Evolutionary conservation across 2,888 invertebrate genomes (phyloP).

Genomic region (Rhingia rostrata): DNA sequence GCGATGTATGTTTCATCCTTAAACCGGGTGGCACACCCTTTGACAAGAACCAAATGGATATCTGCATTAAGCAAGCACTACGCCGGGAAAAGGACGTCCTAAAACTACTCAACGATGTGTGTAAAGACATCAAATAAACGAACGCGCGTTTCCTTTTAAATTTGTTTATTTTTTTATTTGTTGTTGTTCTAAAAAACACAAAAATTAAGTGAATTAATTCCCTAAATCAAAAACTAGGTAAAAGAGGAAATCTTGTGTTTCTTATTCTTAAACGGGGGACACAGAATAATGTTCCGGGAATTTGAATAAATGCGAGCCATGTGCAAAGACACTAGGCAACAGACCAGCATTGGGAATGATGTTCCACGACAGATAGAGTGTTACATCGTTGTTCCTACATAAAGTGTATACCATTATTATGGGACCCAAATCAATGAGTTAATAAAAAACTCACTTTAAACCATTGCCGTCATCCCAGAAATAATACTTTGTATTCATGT

Average conservation of each 20-base stretch:
- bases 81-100: conserved; percentile 84
- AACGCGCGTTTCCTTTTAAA: conserved; percentile 15
- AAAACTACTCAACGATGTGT: conserved; percentile 69
- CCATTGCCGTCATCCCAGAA: conserved; percentile 99
- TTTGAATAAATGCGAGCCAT: conserved; percentile 92
- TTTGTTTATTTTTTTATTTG: conserved; percentile 56
- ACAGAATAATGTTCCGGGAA: conserved; percentile 95
- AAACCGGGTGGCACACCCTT: conserved; percentile 90
- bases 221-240: conserved; percentile 34
- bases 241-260: conserved; percentile 26
- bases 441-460: conserved; percentile 87
- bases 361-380: conserved; percentile 97
- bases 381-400: conserved; percentile 95
- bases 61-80: conserved; percentile 86
- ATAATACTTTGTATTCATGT: conserved; percentile 98
- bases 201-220: conserved; percentile 49
- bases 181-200: conserved; percentile 60
- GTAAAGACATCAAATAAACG: conserved; percentile 59
- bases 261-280: conserved; percentile 82
- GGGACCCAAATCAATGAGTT: background rate
- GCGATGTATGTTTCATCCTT: conserved; percentile 87
- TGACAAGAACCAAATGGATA: conserved; percentile 84
- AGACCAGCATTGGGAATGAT: conserved; percentile 99
- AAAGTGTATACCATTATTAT: background rate
- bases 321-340: conserved; percentile 92